Evolutionary conservation across 2,113 vertebrate species (phyloP).

Genomic region (Raphicerus campestris): DNA sequence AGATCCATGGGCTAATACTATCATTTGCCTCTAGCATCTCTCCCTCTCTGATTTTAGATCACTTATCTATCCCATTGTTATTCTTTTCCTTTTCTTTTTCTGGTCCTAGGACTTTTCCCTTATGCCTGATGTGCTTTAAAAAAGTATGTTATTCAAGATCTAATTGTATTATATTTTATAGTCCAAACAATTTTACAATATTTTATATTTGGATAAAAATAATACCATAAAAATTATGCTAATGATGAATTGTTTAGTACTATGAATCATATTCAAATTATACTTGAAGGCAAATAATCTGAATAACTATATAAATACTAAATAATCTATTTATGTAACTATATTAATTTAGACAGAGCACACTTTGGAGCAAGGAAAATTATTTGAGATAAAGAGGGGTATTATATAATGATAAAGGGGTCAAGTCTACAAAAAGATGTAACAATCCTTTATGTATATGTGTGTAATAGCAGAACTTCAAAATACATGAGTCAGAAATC

Average conservation of each 20-base stretch:
- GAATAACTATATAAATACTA: neutral
- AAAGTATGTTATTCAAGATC: neutral
- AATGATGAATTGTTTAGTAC: neutral
- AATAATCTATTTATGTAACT: neutral
- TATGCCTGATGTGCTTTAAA: neutral
- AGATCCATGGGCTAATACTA: neutral
- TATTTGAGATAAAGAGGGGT: neutral
- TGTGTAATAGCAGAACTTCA: neutral
- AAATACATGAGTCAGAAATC: neutral
- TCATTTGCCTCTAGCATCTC: neutral
- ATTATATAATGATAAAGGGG: neutral
- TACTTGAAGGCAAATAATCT: slow-evolving; percentile 1
- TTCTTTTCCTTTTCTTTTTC: neutral
- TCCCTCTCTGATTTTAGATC: neutral
- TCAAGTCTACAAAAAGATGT: neutral
- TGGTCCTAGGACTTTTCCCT: neutral
- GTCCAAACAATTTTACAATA: neutral
- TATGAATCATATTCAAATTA: neutral
- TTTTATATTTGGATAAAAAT: neutral
- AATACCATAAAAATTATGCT: slow-evolving; percentile 1
- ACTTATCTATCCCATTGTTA: neutral
- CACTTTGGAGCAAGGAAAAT: neutral
- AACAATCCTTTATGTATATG: neutral
- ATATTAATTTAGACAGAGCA: neutral
- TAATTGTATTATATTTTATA: neutral